Base-by-base conservation (phyloP, 2,113 vertebrate genomes). In the Camelus dromedarius region DNA sequence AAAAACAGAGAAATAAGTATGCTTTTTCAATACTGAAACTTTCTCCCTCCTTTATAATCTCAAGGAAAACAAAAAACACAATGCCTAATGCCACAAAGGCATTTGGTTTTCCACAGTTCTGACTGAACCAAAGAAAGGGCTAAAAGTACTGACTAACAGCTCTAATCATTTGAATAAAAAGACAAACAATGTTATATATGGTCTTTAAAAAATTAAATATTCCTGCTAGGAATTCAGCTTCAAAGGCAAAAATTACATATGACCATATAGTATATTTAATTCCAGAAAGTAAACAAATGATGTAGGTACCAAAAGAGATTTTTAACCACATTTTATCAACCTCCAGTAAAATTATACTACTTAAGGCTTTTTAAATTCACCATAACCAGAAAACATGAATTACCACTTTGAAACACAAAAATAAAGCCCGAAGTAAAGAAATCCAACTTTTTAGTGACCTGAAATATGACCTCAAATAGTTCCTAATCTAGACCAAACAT, bases 1-100 rank as follows among this genome's bases (percentile, higher is more conserved):
- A 97, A 97, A 98, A 90, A 83, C 18, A 96, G 82, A 97, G 16
- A 50, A 38, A 93, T 54, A 92, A n/a, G 0, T 12, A 90, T 32
- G 9, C 19, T 54, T 93, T 90, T 60, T 77, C 24, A 73, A 46
- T 70, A 86, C 0, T 73, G 19, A 86, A 75, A 54, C 5, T 54
- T 95, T 87, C 32, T 38, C 54, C 10, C 35, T 75, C 10, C 66
- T 92, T 89, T 69, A 94, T 5, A 84, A 20, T 72, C n/a, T 89
- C 75, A 91, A 90, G 32, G 52, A 82, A 97, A 42, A 94, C 32
- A 15, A 64, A 86, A 81, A 92, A 38, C n/a, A 75, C 12, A 72
- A 91, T 48, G 32, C 7, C 35, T 64, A 83, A 83, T 10, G 5
- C 15, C 64, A 90, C 6, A 87, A 88, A 72, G n/a, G 18, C 11